These are phyloP conservation scores for Mystacides longicornis DNA, from an alignment of 2,888 invertebrate genomes.

Conservation along the genomic window DNA sequence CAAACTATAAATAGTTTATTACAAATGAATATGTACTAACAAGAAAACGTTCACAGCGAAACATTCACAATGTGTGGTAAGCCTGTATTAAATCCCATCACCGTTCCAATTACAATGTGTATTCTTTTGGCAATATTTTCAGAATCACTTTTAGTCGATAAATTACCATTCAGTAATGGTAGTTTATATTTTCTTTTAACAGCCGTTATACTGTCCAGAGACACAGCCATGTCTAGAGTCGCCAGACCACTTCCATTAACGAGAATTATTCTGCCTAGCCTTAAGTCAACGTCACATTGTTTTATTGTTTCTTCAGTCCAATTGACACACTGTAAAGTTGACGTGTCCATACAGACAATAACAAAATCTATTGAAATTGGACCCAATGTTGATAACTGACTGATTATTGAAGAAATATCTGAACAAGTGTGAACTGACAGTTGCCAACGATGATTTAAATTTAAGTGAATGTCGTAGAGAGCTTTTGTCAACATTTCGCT, in stretches of 20 bases:
- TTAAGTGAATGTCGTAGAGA: slow-evolving; percentile 34
- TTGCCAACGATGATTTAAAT: slow-evolving; percentile 39
- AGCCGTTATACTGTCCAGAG: slow-evolving; percentile 35
- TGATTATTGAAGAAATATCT: slow-evolving; percentile 14
- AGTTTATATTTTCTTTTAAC: slow-evolving; percentile 37
- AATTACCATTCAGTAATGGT: slow-evolving; percentile 40
- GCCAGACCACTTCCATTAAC: slow-evolving; percentile 41
- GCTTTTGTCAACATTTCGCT: slow-evolving; percentile 39
- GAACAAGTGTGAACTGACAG: slow-evolving; percentile 32
- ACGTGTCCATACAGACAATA: slow-evolving; percentile 21
- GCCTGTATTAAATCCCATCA: slow-evolving; percentile 40
- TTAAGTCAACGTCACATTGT: slow-evolving; percentile 41
- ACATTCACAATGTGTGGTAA: slow-evolving; percentile 32
- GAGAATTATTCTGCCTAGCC: slow-evolving; percentile 37
- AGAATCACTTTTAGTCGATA: slow-evolving; percentile 34
- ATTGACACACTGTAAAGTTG: slow-evolving; percentile 33
- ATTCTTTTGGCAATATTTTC: slow-evolving; percentile 36
- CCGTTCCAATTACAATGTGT: slow-evolving; percentile 40
- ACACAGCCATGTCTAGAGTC: slow-evolving; percentile 39
- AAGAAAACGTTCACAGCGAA: too few species aligned
- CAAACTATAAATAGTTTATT: too few species aligned
- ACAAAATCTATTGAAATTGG: slow-evolving; percentile 19
- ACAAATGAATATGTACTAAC: too few species aligned
- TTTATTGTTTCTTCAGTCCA: slow-evolving; percentile 38
- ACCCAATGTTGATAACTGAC: slow-evolving; percentile 12